Evolutionary conservation across 2,888 invertebrate species (phyloP).

Genomic region (Neocrepidodera transversa): DNA sequence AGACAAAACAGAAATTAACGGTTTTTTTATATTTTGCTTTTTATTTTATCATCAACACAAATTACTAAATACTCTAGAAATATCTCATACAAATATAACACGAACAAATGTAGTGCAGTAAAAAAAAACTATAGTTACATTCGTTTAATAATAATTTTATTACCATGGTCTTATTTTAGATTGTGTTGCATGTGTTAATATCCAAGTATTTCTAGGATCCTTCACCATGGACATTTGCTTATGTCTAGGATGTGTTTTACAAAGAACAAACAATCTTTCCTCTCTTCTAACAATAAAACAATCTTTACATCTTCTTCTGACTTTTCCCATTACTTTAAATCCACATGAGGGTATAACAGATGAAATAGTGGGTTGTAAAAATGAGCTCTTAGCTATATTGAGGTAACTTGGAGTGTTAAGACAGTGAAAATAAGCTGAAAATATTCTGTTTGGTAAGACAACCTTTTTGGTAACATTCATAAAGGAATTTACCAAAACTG

Average conservation of each 20-base stretch:
- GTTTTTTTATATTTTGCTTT: too few relatives aligned
- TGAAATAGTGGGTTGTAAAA: slow-evolving; percentile 39
- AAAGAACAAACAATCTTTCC: slow-evolving; percentile 74
- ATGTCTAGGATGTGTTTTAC: slow-evolving; percentile 78
- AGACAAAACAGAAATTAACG: too few relatives aligned
- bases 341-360: slow-evolving; percentile 60
- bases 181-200: slow-evolving; percentile 78
- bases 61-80: too few relatives aligned
- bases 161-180: slow-evolving; percentile 64
- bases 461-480: slow-evolving; percentile 26
- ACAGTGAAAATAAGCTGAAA: slow-evolving; percentile 20
- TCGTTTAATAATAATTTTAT: too few relatives aligned
- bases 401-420: neutral
- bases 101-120: too few relatives aligned
- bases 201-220: slow-evolving; percentile 75
- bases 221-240: slow-evolving; percentile 80
- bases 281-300: slow-evolving; percentile 77
- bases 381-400: slow-evolving; percentile 2
- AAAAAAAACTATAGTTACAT: too few relatives aligned
- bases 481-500: slow-evolving; percentile 8
- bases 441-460: slow-evolving; percentile 6
- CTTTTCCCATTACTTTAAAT: slow-evolving; percentile 75
- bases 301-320: slow-evolving; percentile 77
- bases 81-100: too few relatives aligned
- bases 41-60: too few relatives aligned